Evolutionary conservation across 1,140 invertebrate species (phyloP), one percentile per base, ranked within the genome.

Genomic region (Daktulosphaira vitifoliae): DNA sequence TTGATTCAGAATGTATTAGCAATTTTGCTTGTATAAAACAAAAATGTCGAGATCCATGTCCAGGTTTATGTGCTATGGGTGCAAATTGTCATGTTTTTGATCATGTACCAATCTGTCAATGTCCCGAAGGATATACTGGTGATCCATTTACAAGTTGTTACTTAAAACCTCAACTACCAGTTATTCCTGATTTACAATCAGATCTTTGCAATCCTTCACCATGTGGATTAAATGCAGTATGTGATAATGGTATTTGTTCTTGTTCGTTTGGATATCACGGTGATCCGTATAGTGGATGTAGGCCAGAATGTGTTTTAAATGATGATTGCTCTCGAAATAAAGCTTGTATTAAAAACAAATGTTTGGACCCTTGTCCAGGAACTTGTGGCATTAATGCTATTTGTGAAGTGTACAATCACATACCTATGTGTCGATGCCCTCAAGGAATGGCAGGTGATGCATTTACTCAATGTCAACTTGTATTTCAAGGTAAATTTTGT

Each of bases 341-440:
- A 70, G 81, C 87, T 2, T 91, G 89, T 69, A 80, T 88, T 16
- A 80, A 80, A 67, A 82, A 84, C 69, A 86, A 85, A 77, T 90
- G 88, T 72, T 73, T 79, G 29, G 85, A 90, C 74, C 87, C 87
- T 18, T 90, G 88, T 72, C 77, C 78, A 16, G 83, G 81, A 62
- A 81, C 81, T 20, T 89, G 87, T 74, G 86, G 86, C 0, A 77
- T 81, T 53, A 82, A 82, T 71, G 84, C 86, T 16, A 73, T 79
- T 59, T 89, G 87, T 71, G 77, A 79, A 23, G 83, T 87, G 1
- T 78, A 82, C 53, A 86, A 87, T 71, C 86, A 89, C 71, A 81
- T 83, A 25, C 84, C 86, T 11, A 83, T 82, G 69, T 89, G 86
- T 68, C 81, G 78, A 64, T 89, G 87, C 71, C 79, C 82, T 23